phyloP scores from a whole-genome alignment of 2,797 vertebrate species.

The Oophaga sylvatica region DNA sequence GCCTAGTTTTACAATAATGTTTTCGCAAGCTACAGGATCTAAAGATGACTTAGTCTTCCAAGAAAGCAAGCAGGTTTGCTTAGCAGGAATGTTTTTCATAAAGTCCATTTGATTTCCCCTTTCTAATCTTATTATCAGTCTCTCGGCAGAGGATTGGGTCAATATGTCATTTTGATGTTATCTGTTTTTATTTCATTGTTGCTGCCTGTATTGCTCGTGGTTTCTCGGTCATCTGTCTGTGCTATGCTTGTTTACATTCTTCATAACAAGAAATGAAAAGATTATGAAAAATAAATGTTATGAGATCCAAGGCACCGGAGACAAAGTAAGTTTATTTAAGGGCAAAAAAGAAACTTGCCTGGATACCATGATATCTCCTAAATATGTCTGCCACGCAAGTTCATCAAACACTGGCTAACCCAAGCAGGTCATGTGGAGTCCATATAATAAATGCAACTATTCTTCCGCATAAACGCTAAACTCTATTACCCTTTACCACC shows the following conservation, averaged over 20 bases:
- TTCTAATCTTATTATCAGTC: conserved; percentile 28
- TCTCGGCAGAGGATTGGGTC: conserved; percentile 24
- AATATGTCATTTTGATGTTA: conserved; percentile 40
- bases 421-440: too few species aligned
- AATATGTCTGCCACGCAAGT: neutral
- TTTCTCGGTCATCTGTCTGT: conserved; percentile 13
- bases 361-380: neutral
- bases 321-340: neutral
- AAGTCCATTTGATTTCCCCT: conserved; percentile 13
- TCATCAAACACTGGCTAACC: too few species aligned
- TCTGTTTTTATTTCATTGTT: conserved; percentile 22
- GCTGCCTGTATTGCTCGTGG: neutral
- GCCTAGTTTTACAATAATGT: conserved; percentile 18
- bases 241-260: conserved; percentile 30
- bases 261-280: conserved; percentile 28
- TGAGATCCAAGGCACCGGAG: neutral
- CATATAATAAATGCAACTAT: too few species aligned
- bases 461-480: too few species aligned
- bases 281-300: conserved; percentile 8
- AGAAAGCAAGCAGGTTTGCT: conserved; percentile 8
- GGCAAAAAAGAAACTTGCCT: neutral
- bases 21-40: neutral
- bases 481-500: too few species aligned
- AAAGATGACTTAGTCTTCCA: conserved; percentile 15
- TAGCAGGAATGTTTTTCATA: conserved; percentile 17